Evolutionary conservation across 1,140 invertebrate species (phyloP).

Genomic region (Metaphire vulgaris): DNA sequence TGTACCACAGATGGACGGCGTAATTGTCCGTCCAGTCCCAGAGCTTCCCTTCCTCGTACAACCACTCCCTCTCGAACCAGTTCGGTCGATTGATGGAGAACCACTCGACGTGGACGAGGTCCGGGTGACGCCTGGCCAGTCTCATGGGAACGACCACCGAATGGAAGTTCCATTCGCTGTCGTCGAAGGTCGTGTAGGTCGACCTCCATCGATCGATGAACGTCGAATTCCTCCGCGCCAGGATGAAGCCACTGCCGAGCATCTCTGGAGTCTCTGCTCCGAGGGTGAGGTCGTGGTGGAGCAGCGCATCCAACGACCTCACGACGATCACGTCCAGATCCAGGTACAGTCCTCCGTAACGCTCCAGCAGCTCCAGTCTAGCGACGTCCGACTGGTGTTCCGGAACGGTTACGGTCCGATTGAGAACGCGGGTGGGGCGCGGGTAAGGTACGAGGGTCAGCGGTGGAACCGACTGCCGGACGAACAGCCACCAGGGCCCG

Average conservation of each 20-base stretch:
- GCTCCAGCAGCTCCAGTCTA: conserved; percentile 23
- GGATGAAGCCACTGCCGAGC: conserved; percentile 28
- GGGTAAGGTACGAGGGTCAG: conserved; percentile 13
- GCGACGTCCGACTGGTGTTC: conserved; percentile 29
- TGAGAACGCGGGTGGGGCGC: conserved; percentile 12
- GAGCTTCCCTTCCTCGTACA: conserved; percentile 21
- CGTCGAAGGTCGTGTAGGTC: conserved; percentile 25
- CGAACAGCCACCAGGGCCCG: conserved; percentile 27
- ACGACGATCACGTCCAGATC: conserved; percentile 28
- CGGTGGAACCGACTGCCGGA: neutral
- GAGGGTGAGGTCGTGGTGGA: conserved; percentile 23
- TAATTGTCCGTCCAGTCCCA: conserved; percentile 29
- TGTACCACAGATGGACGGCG: conserved; percentile 31
- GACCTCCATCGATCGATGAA: conserved; percentile 28
- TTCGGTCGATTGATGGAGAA: conserved; percentile 26
- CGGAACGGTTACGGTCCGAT: conserved; percentile 9
- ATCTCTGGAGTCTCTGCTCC: conserved; percentile 24
- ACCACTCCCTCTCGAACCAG: conserved; percentile 24
- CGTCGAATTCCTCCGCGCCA: conserved; percentile 10
- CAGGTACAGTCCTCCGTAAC: conserved; percentile 28
- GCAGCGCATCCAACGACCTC: conserved; percentile 15
- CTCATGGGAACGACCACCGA: conserved; percentile 19
- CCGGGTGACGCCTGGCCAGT: conserved; percentile 20
- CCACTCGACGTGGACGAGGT: conserved; percentile 29
- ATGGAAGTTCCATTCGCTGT: conserved; percentile 26